phyloP scores from a whole-genome alignment of 2,888 invertebrate genomes.

The Chymomyza caudatula region DNA sequence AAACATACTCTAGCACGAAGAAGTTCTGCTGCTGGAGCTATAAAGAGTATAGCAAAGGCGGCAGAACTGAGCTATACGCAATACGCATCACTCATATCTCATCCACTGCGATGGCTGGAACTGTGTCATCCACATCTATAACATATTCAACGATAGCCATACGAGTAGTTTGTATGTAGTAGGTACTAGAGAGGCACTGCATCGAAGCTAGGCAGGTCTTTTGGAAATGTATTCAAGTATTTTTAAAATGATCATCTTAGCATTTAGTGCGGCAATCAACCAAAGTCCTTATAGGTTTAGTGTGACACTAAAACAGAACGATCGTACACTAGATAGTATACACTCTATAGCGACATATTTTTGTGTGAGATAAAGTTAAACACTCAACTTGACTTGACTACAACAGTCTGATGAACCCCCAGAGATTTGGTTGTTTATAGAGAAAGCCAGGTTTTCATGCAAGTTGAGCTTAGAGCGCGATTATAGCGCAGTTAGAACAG shows the following conservation, averaged over 20 bases:
- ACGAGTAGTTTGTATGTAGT: constrained; percentile 31
- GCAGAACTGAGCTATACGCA: constrained; percentile 59
- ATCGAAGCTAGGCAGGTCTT: constrained; percentile 10
- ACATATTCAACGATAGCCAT: constrained; percentile 67
- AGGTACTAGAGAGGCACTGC: constrained; percentile 15
- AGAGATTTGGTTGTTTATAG: constrained; percentile 42
- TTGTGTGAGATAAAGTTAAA: neutral
- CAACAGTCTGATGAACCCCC: constrained; percentile 22
- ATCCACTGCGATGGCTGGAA: constrained; percentile 6
- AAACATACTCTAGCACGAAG: constrained; percentile 78
- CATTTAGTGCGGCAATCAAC: constrained; percentile 68
- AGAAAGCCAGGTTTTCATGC: constrained; percentile 33
- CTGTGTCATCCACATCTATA: constrained; percentile 21
- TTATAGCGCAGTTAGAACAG: constrained; percentile 20
- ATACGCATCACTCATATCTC: constrained; percentile 47
- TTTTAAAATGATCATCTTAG: constrained; percentile 61
- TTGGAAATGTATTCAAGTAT: constrained; percentile 46
- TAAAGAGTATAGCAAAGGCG: constrained; percentile 51
- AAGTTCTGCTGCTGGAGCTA: constrained; percentile 78
- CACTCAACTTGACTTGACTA: neutral
- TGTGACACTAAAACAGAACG: constrained; percentile 8
- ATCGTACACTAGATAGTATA: neutral
- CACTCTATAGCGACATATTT: constrained; percentile 3
- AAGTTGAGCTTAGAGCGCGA: constrained; percentile 29
- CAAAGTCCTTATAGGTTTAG: constrained; percentile 72